phyloP scores from a whole-genome alignment of 2,797 vertebrate genomes.

The Lagodon rhomboides region DNA sequence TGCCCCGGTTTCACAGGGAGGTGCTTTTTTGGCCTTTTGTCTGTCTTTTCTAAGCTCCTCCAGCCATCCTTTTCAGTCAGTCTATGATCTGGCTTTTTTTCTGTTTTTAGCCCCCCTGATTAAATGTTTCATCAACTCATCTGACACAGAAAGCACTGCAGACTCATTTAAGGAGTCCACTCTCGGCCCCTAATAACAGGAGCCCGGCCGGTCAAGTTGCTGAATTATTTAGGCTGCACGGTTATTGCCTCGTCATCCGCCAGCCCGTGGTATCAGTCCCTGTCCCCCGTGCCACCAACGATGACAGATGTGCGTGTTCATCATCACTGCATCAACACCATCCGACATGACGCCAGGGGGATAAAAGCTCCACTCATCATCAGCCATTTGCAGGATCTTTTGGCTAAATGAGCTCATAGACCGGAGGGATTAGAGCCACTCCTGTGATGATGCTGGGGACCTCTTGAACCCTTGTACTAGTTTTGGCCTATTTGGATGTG shows the following conservation, averaged over 20 bases:
- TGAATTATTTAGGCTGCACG: constrained; percentile 65
- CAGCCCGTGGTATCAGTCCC: constrained; percentile 17
- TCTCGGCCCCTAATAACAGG: constrained; percentile 2
- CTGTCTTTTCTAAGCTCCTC: constrained; percentile 34
- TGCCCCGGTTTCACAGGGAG: constrained; percentile 66
- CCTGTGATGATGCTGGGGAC: constrained; percentile 6
- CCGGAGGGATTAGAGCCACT: constrained; percentile 12
- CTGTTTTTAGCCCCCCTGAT: not conserved
- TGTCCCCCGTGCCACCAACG: not conserved
- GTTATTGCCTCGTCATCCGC: constrained; percentile 62
- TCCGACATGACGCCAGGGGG: constrained; percentile 9
- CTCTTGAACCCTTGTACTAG: constrained; percentile 17
- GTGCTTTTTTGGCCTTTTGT: constrained; percentile 67
- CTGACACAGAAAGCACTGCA: constrained; percentile 1
- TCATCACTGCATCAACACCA: not conserved
- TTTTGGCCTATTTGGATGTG: not conserved
- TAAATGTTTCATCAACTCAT: constrained; percentile 18
- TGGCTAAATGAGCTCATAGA: not conserved
- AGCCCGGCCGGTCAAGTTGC: constrained; percentile 10
- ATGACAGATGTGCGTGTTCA: constrained; percentile 21
- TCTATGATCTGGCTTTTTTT: not conserved
- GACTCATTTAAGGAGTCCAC: constrained; percentile 22
- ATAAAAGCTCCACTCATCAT: constrained; percentile 14
- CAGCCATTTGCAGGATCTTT: constrained; percentile 18
- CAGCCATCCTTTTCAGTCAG: constrained; percentile 2